Evolutionary conservation across 2,797 vertebrate genomes (phyloP).

Genomic region (Chromobotia macracanthus): DNA sequence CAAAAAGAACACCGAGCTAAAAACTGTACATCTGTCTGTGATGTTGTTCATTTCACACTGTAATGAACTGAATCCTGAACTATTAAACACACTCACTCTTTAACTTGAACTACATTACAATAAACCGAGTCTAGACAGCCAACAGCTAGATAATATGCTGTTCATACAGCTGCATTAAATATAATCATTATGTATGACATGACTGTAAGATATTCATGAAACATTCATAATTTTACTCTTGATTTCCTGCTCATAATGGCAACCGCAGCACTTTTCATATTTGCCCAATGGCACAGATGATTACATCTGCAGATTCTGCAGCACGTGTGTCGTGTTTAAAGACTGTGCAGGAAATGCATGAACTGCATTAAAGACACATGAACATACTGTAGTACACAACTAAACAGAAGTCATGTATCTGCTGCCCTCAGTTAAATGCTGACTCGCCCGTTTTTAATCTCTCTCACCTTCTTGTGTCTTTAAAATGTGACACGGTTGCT

Average conservation of each 20-base stretch:
- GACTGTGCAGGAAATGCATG: no score
- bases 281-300: conserved; percentile 26
- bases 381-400: conserved; percentile 19
- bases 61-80: conserved; percentile 62
- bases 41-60: conserved; percentile 59
- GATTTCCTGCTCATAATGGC: conserved; percentile 57
- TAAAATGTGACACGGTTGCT: conserved; percentile 29
- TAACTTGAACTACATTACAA: conserved; percentile 47
- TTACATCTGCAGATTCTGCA: conserved; percentile 43
- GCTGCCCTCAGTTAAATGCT: conserved; percentile 33
- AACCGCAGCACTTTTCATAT: conserved; percentile 48
- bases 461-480: conserved; percentile 26
- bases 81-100: conserved; percentile 41
- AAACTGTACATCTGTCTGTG: conserved; percentile 46
- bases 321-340: conserved; percentile 33
- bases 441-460: no score
- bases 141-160: no score
- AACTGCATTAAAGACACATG: conserved; percentile 27
- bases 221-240: conserved; percentile 68
- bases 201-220: conserved; percentile 56
- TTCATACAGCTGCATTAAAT: no score
- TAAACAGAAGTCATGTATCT: conserved; percentile 2
- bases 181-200: conserved; percentile 58
- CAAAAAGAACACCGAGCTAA: conserved; percentile 54
- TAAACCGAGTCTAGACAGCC: no score